Evolutionary conservation across 2,888 invertebrate species (phyloP).

Genomic region (Panorpa germanica): DNA sequence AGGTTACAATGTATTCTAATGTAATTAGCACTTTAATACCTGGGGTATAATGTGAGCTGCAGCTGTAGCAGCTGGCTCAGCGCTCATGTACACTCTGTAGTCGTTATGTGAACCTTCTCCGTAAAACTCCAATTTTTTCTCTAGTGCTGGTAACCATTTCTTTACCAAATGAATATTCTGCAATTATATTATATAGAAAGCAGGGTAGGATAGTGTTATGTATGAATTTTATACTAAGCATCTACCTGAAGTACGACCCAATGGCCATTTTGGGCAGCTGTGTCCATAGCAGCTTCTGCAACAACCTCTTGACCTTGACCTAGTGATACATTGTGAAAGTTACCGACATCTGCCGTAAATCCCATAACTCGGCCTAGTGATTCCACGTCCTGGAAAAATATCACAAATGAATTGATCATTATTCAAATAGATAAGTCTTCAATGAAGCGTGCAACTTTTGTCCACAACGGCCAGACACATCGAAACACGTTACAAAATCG

Average conservation of each 20-base stretch:
- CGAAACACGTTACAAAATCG: too few relatives aligned
- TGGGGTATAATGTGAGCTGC: slow-evolving; percentile 87
- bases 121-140: slow-evolving; percentile 80
- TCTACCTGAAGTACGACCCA: slow-evolving; percentile 79
- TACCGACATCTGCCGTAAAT: slow-evolving; percentile 61
- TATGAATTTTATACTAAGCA: neutral
- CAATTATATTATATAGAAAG: slow-evolving; percentile 12
- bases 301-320: slow-evolving; percentile 87
- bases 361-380: slow-evolving; percentile 67
- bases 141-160: slow-evolving; percentile 78
- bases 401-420: slow-evolving; percentile 16
- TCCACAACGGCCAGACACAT: too few relatives aligned
- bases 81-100: slow-evolving; percentile 83
- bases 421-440: neutral
- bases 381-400: too few relatives aligned
- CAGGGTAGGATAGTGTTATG: neutral
- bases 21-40: slow-evolving; percentile 19
- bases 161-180: slow-evolving; percentile 90
- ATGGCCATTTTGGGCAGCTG: slow-evolving; percentile 68
- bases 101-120: slow-evolving; percentile 58
- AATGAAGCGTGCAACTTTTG: neutral
- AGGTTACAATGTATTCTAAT: too few relatives aligned
- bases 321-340: slow-evolving; percentile 89
- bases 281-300: slow-evolving; percentile 85
- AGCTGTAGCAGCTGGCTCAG: slow-evolving; percentile 78